Base-by-base conservation (phyloP, 2,888 invertebrate species). In the Panopea generosa region DNA sequence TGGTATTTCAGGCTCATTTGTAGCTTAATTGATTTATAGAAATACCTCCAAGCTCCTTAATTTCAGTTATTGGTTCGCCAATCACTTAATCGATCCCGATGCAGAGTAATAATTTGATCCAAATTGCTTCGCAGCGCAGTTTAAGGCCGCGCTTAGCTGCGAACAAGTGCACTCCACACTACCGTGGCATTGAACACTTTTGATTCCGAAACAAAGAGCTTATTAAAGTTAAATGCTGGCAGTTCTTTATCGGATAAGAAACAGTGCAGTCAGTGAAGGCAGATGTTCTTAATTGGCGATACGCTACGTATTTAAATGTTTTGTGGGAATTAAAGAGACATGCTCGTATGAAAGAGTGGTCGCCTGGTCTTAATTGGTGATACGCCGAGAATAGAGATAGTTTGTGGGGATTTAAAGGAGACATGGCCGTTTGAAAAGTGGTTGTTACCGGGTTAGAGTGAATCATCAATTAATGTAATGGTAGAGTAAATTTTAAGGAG, bases 11-110 rank as follows among this genome's bases (percentile, higher is more conserved):
- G 55, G 61, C 81, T 77, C 81, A 77, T 81, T 81, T 77, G 72
- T 68, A 59, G 53, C 26, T 43, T 81, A 81, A 81, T 81, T 81
- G 77, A 81, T 81, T 81, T 81, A 81, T 73, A 75, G 70, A 69
- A 69, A 72, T 71, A 65, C 77, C 71, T 63, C 61, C 43, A 71
- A 56, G 77, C 74, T 69, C 70, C 77, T 81, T 77, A 74, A 81
- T 77, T 77, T 77, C 71, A 63, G 69, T 77, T 77, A 81, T 77
- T 77, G 81, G 33, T 56, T 56, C 57, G 24, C 63, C 69, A 65
- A 81, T 81, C 74, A 65, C 50, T 69, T 61, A 75, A 77, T 81
- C 77, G 68, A 81, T 81, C 60, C 20, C 20, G 71, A 75, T 71
- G 67, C 59, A 56, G 70, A 66, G 59, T 49, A 67, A 72, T 70